Base-by-base conservation (phyloP, 1,140 invertebrate genomes). In the Hylyphantes graminicola region DNA sequence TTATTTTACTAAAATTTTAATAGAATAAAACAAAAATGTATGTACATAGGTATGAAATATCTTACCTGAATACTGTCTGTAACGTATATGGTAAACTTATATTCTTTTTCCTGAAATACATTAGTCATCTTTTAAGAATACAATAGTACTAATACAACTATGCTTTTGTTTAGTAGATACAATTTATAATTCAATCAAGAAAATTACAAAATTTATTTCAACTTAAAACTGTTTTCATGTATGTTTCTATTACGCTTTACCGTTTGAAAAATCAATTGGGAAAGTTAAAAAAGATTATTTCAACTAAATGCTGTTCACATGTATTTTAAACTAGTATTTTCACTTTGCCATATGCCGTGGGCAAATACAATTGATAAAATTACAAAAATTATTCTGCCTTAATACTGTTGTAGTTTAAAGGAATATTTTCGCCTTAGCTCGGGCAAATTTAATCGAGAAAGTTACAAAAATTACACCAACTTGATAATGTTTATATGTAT, bases 21-120 rank as follows among this genome's bases (percentile, higher is more conserved):
- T 57, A 11, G 15, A 59, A 59, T 6, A 13, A 12, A 13, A 65
- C 0, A 9, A 9, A 53, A 70, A 53, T 70, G 1, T 9, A 35
- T 65, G 21, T 35, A 35, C 13, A 35, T 2, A 74, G 5, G 21
- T 12, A 21, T 13, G 2, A 3, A 51, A 72, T 21, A 35, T 7
- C 53, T 86, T 13, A 86, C 75, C 76, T 87, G 78, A 19, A 68
- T 67, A 6, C 86, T 84, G 53, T 88, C 87, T 61, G 86, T 87
- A 5, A 87, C 87, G 61, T 84, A 88, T 57, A 88, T 86, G 1
- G 86, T 88, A 54, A 88, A 53, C 63, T 86, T 86, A 61, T 87
- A 88, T 63, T 87, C 85, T 55, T 85, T 86, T 57, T 87, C 85
- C 86, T 87, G 63, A 17, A 79, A 85, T 54, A 70, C 8, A 65